phyloP scores from a whole-genome alignment of 1,140 invertebrate species.

The Drosophila biarmipes region DNA sequence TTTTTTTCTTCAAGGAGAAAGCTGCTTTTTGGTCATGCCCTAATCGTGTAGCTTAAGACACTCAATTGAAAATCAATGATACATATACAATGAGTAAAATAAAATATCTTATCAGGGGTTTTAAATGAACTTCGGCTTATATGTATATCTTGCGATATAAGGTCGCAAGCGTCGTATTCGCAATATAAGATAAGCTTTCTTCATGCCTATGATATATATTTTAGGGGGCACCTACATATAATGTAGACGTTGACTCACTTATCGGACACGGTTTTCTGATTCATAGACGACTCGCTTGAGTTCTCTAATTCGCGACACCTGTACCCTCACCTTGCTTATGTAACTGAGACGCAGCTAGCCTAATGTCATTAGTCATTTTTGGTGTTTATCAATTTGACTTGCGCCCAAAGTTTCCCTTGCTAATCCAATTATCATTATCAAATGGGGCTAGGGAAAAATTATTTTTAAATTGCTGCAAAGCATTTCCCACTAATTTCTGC shows the following conservation, averaged over 20 bases:
- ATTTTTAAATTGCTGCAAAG: conserved; percentile 16
- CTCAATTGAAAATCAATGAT: background rate
- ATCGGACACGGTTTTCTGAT: conserved; percentile 48
- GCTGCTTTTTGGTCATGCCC: background rate
- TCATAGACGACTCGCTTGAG: conserved; percentile 35
- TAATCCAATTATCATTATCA: conserved; percentile 60
- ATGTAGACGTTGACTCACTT: conserved; percentile 33
- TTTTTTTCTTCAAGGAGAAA: background rate
- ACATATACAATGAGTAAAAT: background rate
- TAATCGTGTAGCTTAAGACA: background rate
- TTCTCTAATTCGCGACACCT: conserved; percentile 32
- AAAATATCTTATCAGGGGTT: background rate
- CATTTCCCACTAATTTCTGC: conserved; percentile 5
- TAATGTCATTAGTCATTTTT: conserved; percentile 57
- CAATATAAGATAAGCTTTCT: conserved; percentile 4
- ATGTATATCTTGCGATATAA: background rate
- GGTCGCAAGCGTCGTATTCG: background rate
- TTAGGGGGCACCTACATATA: conserved; percentile 11
- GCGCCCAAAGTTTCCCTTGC: conserved; percentile 38
- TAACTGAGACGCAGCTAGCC: conserved; percentile 29
- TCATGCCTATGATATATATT: background rate
- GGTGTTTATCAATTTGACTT: conserved; percentile 11
- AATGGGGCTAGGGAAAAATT: conserved; percentile 45
- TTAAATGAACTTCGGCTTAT: background rate
- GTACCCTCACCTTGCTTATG: conserved; percentile 38